Evolutionary conservation across 2,113 vertebrate genomes (phyloP).

Genomic region (Egretta garzetta): DNA sequence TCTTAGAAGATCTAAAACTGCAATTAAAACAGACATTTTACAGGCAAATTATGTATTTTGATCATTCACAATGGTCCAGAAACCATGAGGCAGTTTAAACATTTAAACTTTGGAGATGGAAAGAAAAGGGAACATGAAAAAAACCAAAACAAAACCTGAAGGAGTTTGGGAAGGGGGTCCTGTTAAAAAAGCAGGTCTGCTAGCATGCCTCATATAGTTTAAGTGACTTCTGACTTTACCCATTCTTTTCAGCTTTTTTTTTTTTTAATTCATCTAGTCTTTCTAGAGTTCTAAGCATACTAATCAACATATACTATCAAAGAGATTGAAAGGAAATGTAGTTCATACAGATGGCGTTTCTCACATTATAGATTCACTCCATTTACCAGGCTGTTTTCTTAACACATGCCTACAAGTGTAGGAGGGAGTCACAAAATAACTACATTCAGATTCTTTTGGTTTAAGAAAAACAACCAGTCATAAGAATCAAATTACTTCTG

Average conservation of each 20-base stretch:
- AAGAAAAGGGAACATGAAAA: background rate
- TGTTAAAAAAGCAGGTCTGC: background rate
- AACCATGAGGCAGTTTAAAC: background rate
- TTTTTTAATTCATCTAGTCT: background rate
- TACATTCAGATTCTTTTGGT: background rate
- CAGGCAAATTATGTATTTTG: background rate
- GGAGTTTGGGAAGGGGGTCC: background rate
- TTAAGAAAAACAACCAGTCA: background rate
- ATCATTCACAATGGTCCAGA: background rate
- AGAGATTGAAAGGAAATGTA: background rate
- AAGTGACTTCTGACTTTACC: background rate
- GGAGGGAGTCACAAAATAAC: background rate
- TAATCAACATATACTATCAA: background rate
- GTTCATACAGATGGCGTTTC: background rate
- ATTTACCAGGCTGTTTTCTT: background rate
- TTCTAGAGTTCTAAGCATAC: background rate
- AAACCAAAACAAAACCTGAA: background rate
- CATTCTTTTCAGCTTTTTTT: background rate
- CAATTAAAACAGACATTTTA: background rate
- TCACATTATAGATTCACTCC: background rate
- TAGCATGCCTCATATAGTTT: background rate
- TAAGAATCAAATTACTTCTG: background rate
- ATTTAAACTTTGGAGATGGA: background rate
- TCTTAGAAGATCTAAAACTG: background rate
- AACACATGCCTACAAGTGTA: background rate